Base-by-base conservation (phyloP, 2,113 vertebrate genomes). In the Oceanites oceanicus region DNA sequence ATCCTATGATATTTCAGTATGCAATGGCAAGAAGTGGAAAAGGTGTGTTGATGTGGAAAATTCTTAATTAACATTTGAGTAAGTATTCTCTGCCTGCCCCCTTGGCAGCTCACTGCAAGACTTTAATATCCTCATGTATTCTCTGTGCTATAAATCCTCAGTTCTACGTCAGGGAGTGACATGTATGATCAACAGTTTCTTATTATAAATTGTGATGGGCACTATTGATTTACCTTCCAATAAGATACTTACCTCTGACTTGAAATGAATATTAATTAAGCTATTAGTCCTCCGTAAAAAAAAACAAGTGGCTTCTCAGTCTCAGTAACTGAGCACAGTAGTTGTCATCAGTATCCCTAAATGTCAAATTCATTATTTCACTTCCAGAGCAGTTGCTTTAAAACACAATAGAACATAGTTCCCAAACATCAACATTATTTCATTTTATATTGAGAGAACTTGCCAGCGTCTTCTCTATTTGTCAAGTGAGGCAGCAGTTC, bases 61-160 rank as follows among this genome's bases (percentile, higher is more conserved):
- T 76, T 86, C 62, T 83, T 88, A 78, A 91, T 91, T 89, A 92
- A 90, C 55, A 82, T 92, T 91, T 86, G 68, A 80, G 47, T 74
- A 89, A 87, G 30, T 68, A 79, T 63, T 61, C 20, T 50, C 68
- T 77, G 12, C 25, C 45, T 87, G 16, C 13, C 30, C 61, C 25
- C 34, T 74, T 27, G 34, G 61, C n/a, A 65, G 30, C 22, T 92
- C 34, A 22, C 65, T 65, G 36, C 50, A 85, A 88, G 87, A 42
- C 36, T 91, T 92, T 82, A 93, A 83, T 92, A 93, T 44, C 38
- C 13, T 83, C 4, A 1, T 65, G 6, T 44, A 22, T 75, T 81
- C 44, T 72, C 68, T 81, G 76, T 10, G 2, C 50, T 71, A 52
- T 86, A 93, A 92, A 93, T 88, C 78, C 45, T 77, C 53, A 47